A percentile compares a stretch with the other conserved stretches of the same genome.
Evolutionary conservation across 2,797 vertebrate species (phyloP).

Genomic region (Sciaenops ocellatus): DNA sequence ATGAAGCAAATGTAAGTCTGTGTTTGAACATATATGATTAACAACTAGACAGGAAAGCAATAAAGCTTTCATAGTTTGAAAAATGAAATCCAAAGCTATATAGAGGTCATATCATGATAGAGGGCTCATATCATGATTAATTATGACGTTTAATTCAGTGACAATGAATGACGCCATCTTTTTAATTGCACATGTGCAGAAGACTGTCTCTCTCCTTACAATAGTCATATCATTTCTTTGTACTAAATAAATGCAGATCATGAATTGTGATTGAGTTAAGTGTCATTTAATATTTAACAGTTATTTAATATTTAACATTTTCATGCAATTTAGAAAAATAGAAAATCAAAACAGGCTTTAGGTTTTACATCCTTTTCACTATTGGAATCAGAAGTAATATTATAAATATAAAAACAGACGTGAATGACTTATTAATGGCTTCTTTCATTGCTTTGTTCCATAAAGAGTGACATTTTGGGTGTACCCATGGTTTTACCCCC

Average conservation of each 20-base stretch:
- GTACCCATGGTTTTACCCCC: background rate
- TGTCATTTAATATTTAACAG: background rate
- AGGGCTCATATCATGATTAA: background rate
- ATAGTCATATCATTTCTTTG: background rate
- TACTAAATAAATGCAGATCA: too few relatives aligned
- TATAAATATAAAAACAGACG: background rate
- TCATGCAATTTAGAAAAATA: background rate
- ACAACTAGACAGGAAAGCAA: background rate
- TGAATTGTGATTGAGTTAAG: background rate
- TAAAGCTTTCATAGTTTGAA: background rate
- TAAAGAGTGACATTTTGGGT: background rate
- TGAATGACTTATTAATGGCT: background rate
- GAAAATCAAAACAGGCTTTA: background rate
- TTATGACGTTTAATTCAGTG: background rate
- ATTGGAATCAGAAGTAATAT: background rate
- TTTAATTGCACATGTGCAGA: background rate
- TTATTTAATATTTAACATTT: background rate
- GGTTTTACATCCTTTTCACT: background rate
- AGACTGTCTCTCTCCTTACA: background rate
- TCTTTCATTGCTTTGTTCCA: background rate
- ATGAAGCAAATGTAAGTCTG: background rate
- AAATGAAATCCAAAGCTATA: background rate
- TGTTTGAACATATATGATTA: slow-evolving; percentile 9
- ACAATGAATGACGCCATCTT: background rate
- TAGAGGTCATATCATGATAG: background rate